phyloP scores from a whole-genome alignment of 2,797 vertebrate species.

The Tympanoctomys barrerae region DNA sequence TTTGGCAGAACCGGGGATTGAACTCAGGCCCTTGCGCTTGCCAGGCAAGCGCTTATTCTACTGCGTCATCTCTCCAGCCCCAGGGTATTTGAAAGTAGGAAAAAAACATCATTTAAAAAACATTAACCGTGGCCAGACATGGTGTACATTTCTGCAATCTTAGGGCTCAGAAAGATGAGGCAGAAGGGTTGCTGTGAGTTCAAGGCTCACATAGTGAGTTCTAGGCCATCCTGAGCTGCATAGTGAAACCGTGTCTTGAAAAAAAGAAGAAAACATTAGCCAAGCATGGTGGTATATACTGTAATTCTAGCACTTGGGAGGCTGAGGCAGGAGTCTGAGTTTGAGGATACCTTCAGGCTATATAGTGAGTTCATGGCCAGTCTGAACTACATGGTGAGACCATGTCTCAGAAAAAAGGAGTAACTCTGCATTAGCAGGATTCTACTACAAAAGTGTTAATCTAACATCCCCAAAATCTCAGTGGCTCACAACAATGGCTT shows the following conservation, averaged over 20 bases:
- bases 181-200: no score
- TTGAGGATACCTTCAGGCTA: not conserved
- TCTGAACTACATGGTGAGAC: not conserved
- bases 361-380: not conserved
- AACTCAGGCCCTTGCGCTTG: no score
- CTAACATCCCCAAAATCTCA: not conserved
- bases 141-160: no score
- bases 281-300: not conserved
- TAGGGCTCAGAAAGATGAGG: no score
- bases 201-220: no score
- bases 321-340: not conserved
- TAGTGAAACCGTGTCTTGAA: no score
- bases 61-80: no score
- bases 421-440: not conserved
- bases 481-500: not conserved
- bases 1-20: no score
- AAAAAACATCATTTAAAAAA: not conserved
- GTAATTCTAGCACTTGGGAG: not conserved
- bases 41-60: no score
- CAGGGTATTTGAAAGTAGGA: constrained; percentile 36
- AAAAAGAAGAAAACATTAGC: no score
- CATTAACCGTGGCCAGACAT: no score
- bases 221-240: no score
- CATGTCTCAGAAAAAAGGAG: not conserved
- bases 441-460: not conserved